Evolutionary conservation across 2,888 invertebrate genomes (phyloP).

Genomic region (Luperina testacea): DNA sequence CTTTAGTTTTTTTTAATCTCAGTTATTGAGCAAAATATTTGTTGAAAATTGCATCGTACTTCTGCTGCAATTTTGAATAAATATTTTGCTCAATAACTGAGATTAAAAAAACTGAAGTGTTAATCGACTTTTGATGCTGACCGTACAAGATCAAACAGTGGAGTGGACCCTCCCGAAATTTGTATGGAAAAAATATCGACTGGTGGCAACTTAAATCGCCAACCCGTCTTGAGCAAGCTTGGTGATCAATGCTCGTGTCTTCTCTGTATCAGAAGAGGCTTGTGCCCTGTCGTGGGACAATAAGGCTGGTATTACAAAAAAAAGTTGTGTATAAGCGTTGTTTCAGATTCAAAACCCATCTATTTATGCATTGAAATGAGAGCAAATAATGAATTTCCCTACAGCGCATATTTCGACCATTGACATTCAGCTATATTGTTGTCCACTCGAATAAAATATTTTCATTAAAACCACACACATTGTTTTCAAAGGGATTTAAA

Average conservation of each 20-base stretch:
- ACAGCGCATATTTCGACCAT: background rate
- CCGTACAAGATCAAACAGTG: no score
- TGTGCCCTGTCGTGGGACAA: background rate
- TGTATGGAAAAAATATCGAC: no score
- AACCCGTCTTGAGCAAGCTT: background rate
- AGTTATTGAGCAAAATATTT: no score
- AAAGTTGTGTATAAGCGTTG: background rate
- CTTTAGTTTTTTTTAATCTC: no score
- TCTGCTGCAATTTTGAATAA: no score
- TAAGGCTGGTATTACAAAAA: background rate
- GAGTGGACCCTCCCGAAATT: no score
- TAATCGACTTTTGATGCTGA: no score
- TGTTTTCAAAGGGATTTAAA: conserved; percentile 28
- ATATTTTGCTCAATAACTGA: no score
- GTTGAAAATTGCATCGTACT: no score
- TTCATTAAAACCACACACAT: conserved; percentile 16
- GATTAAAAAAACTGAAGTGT: no score
- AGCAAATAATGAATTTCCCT: background rate
- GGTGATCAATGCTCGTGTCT: background rate
- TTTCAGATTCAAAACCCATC: background rate
- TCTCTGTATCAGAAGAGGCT: background rate
- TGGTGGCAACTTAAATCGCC: background rate
- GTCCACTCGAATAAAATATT: conserved; percentile 15
- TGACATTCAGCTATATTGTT: background rate
- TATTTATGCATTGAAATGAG: background rate